Evolutionary conservation across 2,113 vertebrate genomes (phyloP).

Genomic region (cat (Felis catus)): DNA sequence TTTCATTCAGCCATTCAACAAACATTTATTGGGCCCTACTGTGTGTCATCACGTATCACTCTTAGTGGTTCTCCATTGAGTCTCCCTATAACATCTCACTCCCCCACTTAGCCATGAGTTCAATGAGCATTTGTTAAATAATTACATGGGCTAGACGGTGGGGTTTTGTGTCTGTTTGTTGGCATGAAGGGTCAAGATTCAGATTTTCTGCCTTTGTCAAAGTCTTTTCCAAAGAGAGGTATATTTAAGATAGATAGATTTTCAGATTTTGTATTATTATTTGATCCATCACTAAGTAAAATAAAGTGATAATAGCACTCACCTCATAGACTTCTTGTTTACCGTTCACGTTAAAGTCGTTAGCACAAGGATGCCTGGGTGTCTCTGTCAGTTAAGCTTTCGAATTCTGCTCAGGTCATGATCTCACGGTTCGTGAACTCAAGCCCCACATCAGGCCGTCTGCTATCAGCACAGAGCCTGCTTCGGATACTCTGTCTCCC

Average conservation of each 20-base stretch:
- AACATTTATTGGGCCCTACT: rapidly evolving
- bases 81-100: neutral
- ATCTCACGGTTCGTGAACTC: no score
- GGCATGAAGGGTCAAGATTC: neutral
- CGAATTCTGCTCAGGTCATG: no score
- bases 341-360: neutral
- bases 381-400: no score
- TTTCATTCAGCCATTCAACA: neutral
- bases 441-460: no score
- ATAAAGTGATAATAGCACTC: neutral
- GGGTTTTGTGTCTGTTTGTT: neutral
- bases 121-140: neutral
- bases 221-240: neutral
- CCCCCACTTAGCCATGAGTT: neutral
- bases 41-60: rapidly evolving
- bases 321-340: neutral
- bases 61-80: neutral
- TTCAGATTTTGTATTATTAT: neutral
- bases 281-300: neutral
- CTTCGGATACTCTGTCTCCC: no score
- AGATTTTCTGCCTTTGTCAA: neutral
- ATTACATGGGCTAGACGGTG: neutral
- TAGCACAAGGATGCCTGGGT: no score
- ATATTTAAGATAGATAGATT: neutral
- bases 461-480: no score